A percentile compares a stretch with the other conserved stretches of the same genome.
These are phyloP conservation scores for Acrobasis repandana DNA, from an alignment of 2,888 invertebrate genomes.

Conservation along the genomic window DNA sequence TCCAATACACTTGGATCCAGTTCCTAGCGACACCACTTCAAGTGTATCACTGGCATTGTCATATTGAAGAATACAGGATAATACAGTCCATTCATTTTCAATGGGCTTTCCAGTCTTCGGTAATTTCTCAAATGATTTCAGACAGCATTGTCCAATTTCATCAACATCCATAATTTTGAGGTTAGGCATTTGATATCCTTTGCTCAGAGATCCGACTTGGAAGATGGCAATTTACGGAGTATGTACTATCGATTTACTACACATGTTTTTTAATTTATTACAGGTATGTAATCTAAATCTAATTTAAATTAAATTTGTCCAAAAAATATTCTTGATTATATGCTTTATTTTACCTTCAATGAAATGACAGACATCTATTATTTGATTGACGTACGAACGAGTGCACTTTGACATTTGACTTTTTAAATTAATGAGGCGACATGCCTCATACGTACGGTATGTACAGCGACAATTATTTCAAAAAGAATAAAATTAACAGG, in stretches of 20 bases:
- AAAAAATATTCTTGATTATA: neutral
- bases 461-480: too few species aligned
- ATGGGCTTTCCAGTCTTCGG: conserved; percentile 92
- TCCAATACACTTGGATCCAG: conserved; percentile 96
- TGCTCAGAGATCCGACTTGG: neutral
- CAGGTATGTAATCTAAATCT: too few species aligned
- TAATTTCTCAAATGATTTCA: conserved; percentile 83
- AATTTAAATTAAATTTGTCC: too few species aligned
- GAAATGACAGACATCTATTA: neutral
- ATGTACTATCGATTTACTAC: too few species aligned
- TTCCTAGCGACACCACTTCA: conserved; percentile 91
- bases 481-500: too few species aligned
- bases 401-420: neutral
- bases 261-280: neutral
- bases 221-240: neutral
- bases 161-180: conserved; percentile 58
- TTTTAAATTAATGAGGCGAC: neutral
- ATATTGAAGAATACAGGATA: conserved; percentile 87
- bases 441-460: too few species aligned
- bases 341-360: conserved; percentile 1
- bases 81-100: conserved; percentile 90
- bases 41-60: conserved; percentile 53
- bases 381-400: too few species aligned
- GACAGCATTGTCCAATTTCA: conserved; percentile 82
- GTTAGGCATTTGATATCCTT: conserved; percentile 42